These are phyloP conservation scores for Bufo bufo DNA, from an alignment of 2,113 vertebrate species.

Conservation along the genomic window DNA sequence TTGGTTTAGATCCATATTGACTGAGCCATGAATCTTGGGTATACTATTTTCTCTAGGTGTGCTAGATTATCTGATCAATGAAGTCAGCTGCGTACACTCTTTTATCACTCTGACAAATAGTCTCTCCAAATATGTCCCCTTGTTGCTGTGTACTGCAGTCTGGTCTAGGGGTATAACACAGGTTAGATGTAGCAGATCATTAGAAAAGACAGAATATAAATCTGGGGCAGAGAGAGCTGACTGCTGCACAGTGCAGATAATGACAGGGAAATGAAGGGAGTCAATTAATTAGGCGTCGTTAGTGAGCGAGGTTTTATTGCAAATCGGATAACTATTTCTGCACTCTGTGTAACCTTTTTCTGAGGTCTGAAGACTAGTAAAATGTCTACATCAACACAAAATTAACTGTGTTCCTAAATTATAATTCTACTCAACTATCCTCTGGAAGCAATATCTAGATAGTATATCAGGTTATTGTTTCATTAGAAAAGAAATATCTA, in stretches of 20 bases:
- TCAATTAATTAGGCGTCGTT: constrained; percentile 50
- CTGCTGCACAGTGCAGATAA: constrained; percentile 54
- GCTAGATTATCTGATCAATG: background rate
- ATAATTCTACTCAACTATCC: background rate
- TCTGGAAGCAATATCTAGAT: background rate
- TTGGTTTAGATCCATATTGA: background rate
- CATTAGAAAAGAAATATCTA: background rate
- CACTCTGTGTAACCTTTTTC: constrained; percentile 37
- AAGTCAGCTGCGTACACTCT: background rate
- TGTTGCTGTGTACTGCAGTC: constrained; percentile 13
- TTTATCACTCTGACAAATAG: constrained; percentile 7
- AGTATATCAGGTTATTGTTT: background rate
- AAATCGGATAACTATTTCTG: constrained; percentile 46
- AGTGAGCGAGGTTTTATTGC: constrained; percentile 49
- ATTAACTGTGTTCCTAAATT: background rate
- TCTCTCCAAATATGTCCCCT: background rate
- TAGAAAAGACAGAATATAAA: constrained; percentile 47
- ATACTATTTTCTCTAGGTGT: background rate
- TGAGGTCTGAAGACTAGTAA: constrained; percentile 10
- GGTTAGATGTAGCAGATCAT: constrained; percentile 29
- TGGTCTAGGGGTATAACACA: constrained; percentile 2
- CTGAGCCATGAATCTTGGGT: background rate
- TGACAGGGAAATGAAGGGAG: constrained; percentile 37
- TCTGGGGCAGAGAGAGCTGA: constrained; percentile 31
- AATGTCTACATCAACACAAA: constrained; percentile 4